Base-by-base conservation (phyloP, 2,113 vertebrate genomes). In the Hymenochirus boettgeri region DNA sequence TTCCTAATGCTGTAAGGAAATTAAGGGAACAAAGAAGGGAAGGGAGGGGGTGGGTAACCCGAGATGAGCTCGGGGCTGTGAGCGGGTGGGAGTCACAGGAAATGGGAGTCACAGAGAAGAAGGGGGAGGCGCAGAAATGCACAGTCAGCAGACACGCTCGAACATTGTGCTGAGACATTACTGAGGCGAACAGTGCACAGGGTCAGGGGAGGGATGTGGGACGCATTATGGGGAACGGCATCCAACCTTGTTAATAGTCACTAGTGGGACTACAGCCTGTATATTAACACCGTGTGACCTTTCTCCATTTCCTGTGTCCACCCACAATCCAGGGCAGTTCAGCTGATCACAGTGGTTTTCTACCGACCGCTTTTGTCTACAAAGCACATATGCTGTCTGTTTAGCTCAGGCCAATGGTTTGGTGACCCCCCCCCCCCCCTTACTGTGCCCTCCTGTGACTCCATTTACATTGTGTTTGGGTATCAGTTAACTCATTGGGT, bases 81-180 rank as follows among this genome's bases (percentile, higher is more conserved):
- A 50, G 58, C 12, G 7, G 9, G 61, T 58, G 70, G 69, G 60
- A 33, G 52, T 31, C 23, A 61, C 25, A 45, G 50, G 47, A 59
- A 33, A 58, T 42, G 61, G 52, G 45, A n/a, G 46, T 58, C 31
- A 70, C 27, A 18, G 37, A 55, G 45, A 51, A 47, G 24, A 48
- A 24, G 48, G 39, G 60, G 61, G 61, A 24, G 37, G 66, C 50
- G 57, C 13, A 69, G 56, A 60, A 59, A 24, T 69, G 46, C 35
- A 57, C 50, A 57, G 46, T 69, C 65, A 69, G 65, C 65, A 69
- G 39, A 69, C 65, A 60, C 55, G 50, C 64, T 55, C 64, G 59
- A 21, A 59, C 24, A 51, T 59, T 52, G 31, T 67, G 64, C 64
- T 67, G 64, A 67, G 64, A 39, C 64, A 67, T 35, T 35, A 35